A percentile compares a stretch with the other conserved stretches of the same genome.
These are phyloP conservation scores for Elanoides forficatus DNA, from an alignment of 2,113 vertebrate species.

Conservation along the genomic window DNA sequence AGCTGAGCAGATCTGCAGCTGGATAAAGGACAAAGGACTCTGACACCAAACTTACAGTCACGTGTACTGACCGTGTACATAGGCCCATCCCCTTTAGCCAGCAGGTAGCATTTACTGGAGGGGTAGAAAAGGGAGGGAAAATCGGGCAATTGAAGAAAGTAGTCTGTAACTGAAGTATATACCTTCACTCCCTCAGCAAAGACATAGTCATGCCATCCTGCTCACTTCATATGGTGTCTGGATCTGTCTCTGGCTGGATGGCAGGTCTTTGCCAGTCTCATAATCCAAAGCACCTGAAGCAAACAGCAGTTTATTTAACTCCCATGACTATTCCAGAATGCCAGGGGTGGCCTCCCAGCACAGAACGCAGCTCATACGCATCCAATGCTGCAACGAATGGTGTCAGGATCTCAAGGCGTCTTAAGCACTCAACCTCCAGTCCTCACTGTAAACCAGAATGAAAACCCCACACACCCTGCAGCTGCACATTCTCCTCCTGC, in stretches of 20 bases:
- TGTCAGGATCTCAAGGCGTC: not conserved
- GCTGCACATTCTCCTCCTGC: constrained; percentile 31
- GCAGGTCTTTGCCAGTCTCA: not conserved
- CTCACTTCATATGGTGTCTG: not conserved
- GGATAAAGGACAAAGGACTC: not conserved
- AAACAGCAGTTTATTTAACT: not conserved
- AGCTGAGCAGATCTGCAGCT: not conserved
- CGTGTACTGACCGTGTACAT: not conserved
- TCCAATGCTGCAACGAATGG: not conserved
- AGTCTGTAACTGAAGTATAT: not conserved
- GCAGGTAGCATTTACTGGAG: not conserved
- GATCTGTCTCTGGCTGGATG: not conserved
- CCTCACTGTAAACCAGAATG: not conserved
- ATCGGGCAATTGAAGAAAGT: not conserved
- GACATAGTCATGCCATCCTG: not conserved
- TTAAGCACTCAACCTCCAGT: not conserved
- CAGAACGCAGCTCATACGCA: not conserved
- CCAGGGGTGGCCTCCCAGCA: not conserved
- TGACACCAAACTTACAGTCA: not conserved
- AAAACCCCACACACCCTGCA: constrained; percentile 6
- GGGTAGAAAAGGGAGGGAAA: not conserved
- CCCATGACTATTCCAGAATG: not conserved
- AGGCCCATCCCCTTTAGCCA: not conserved
- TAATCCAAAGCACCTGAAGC: not conserved
- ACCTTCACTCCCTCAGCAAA: not conserved